A percentile compares a stretch with the other conserved stretches of the same genome.
Evolutionary conservation across 2,888 invertebrate species (phyloP).

Genomic region (Sepiola atlantica): DNA sequence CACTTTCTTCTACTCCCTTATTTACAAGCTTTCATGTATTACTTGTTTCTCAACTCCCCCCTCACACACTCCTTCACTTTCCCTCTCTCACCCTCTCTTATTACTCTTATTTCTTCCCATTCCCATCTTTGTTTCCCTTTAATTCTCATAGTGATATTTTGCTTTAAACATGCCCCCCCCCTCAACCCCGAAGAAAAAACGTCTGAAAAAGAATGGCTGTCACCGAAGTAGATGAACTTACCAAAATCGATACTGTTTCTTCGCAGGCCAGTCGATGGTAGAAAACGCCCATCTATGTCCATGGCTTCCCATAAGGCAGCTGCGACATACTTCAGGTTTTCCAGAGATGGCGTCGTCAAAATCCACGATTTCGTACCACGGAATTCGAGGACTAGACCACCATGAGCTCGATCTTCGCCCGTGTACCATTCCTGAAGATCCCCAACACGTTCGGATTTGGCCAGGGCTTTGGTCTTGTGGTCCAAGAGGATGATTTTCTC

Average conservation of each 20-base stretch:
- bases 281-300: constrained; percentile 75
- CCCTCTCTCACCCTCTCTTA: background rate
- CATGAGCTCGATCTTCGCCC: constrained; percentile 80
- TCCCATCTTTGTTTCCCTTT: background rate
- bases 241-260: constrained; percentile 71
- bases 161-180: background rate
- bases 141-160: background rate
- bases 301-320: constrained; percentile 81
- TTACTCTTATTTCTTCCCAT: background rate
- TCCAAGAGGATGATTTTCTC: constrained; percentile 80
- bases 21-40: too few species aligned
- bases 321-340: constrained; percentile 77
- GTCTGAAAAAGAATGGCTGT: too few species aligned
- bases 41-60: too few species aligned
- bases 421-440: constrained; percentile 80
- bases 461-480: constrained; percentile 78
- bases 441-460: constrained; percentile 77
- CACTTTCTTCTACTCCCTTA: background rate
- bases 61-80: background rate
- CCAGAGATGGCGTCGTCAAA: constrained; percentile 77
- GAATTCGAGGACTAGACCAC: constrained; percentile 80
- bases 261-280: constrained; percentile 65
- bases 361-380: constrained; percentile 77
- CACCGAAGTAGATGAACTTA: constrained; percentile 50
- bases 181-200: too few species aligned